phyloP scores from a whole-genome alignment of 2,888 invertebrate genomes.

The Stenchaetothrips biformis region DNA sequence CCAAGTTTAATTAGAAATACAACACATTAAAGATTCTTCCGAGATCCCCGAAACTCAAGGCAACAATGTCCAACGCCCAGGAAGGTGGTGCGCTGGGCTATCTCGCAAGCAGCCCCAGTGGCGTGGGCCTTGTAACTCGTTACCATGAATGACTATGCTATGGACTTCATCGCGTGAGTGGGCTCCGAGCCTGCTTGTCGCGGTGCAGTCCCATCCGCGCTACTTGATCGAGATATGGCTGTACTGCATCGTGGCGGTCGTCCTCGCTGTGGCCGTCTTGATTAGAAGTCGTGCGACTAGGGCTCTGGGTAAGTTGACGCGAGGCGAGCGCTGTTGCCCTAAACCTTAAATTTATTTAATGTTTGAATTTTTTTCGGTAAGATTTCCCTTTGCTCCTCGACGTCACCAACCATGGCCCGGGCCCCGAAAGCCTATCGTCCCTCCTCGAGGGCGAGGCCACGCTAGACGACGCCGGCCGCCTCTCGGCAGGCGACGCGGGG shows the following conservation, averaged over 20 bases:
- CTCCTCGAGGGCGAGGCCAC: neutral
- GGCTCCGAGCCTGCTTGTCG: neutral
- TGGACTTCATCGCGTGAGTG: neutral
- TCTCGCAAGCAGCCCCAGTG: neutral
- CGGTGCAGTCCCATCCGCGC: neutral
- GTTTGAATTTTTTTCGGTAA: neutral
- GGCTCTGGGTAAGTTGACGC: neutral
- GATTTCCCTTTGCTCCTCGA: neutral
- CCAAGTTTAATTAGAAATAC: neutral
- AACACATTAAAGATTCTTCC: neutral
- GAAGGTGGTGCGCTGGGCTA: neutral
- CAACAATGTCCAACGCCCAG: neutral
- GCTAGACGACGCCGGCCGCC: neutral
- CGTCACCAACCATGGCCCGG: neutral
- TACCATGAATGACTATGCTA: neutral
- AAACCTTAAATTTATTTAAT: neutral
- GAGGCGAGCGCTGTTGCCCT: neutral
- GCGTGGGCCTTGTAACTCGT: neutral
- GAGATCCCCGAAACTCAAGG: neutral
- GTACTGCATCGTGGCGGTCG: neutral
- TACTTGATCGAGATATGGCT: neutral
- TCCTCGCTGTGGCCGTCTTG: neutral
- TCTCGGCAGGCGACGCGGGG: neutral
- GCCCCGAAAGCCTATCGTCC: too few relatives aligned
- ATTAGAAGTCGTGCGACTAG: neutral